Evolutionary conservation across 2,888 invertebrate species (phyloP).

Genomic region (Apodemia hepburni): DNA sequence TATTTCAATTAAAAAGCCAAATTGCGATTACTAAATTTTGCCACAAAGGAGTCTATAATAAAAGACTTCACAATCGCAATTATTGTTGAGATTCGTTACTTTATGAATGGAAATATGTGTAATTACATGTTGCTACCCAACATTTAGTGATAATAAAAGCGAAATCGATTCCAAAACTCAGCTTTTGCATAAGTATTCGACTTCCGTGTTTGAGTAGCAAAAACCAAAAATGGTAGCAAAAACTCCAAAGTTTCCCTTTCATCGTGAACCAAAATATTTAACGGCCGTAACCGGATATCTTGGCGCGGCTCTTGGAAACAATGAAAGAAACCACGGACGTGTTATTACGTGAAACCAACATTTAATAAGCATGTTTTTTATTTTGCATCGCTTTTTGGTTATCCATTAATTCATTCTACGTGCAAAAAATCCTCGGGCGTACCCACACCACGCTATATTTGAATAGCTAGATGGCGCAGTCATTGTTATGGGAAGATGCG

Average conservation of each 20-base stretch:
- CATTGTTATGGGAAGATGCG: conserved; percentile 79
- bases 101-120: conserved; percentile 47
- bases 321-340: conserved; percentile 75
- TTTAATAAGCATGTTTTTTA: conserved; percentile 78
- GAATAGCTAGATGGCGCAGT: conserved; percentile 72
- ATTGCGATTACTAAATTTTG: conserved; percentile 55
- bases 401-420: conserved; percentile 74
- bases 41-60: conserved; percentile 47
- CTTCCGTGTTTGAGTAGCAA: conserved; percentile 73
- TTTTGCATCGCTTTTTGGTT: conserved; percentile 73
- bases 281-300: conserved; percentile 79
- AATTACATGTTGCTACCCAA: conserved; percentile 68
- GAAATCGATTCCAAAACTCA: conserved; percentile 66
- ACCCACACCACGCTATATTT: conserved; percentile 66
- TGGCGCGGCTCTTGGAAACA: conserved; percentile 71
- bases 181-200: conserved; percentile 75
- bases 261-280: conserved; percentile 75
- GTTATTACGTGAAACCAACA: conserved; percentile 79
- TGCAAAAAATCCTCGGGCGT: conserved; percentile 66
- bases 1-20: conserved; percentile 49
- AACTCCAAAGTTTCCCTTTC: conserved; percentile 76
- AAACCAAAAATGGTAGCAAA: conserved; percentile 67
- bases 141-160: conserved; percentile 54
- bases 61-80: conserved; percentile 53
- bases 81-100: conserved; percentile 47